Evolutionary conservation across 2,797 vertebrate genomes (phyloP).

Genomic region (Adelosebastes latens): DNA sequence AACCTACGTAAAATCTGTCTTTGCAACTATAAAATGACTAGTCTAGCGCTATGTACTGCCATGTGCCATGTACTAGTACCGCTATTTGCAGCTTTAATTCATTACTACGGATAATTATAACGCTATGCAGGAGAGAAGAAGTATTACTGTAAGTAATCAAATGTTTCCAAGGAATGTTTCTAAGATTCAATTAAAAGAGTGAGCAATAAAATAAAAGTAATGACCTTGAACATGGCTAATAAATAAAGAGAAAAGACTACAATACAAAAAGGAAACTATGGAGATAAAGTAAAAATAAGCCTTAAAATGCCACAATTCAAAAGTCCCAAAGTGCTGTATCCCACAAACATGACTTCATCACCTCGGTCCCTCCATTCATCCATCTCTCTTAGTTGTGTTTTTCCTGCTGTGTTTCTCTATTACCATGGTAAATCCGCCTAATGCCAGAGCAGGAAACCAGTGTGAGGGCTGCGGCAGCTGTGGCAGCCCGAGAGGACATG

Average conservation of each 20-base stretch:
- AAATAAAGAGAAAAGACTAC: neutral
- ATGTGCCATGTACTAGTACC: neutral
- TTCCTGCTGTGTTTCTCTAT: slow-evolving; percentile 61
- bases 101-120: neutral
- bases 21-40: neutral
- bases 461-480: slow-evolving; percentile 52
- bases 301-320: neutral
- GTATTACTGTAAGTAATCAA: neutral
- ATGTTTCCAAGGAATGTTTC: neutral
- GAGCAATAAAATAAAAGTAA: neutral
- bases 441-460: slow-evolving; percentile 69
- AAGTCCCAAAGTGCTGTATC: neutral
- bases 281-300: neutral
- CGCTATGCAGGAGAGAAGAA: too few relatives aligned
- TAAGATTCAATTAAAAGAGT: neutral
- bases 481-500: slow-evolving; percentile 46
- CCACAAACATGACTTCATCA: slow-evolving; percentile 53
- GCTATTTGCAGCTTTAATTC: neutral
- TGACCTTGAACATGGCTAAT: neutral
- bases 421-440: slow-evolving; percentile 62
- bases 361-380: slow-evolving; percentile 2
- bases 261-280: neutral
- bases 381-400: slow-evolving; percentile 44
- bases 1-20: neutral
- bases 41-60: neutral